Percentiles rank a stretch among this genome's conserved stretches.
These are phyloP conservation scores for Sebastes melanostomus DNA, from an alignment of 2,797 vertebrate species.

Conservation along the genomic window DNA sequence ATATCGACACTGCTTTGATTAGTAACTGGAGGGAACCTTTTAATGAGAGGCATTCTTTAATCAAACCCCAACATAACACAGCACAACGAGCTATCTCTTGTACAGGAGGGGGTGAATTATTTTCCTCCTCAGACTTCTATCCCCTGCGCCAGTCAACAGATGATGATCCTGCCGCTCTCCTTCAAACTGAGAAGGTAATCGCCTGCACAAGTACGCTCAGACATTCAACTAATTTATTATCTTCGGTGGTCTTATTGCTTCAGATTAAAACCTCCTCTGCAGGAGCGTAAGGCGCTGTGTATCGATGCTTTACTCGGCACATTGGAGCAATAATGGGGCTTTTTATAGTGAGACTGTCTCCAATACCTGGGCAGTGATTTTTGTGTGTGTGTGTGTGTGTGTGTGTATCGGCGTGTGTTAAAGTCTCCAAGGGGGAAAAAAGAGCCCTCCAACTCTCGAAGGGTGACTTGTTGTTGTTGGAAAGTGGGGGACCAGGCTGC, in stretches of 20 bases:
- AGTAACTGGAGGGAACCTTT: conserved; percentile 81
- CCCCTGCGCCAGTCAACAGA: conserved; percentile 57
- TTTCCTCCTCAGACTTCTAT: conserved; percentile 46
- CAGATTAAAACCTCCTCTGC: conserved; percentile 58
- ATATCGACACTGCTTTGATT: conserved; percentile 77
- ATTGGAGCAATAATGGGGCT: conserved; percentile 37
- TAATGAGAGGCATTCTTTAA: conserved; percentile 81
- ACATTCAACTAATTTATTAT: conserved; percentile 49
- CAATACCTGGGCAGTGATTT: conserved; percentile 35
- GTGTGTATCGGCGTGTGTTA: background rate
- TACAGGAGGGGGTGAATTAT: conserved; percentile 35
- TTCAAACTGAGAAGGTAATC: conserved; percentile 61
- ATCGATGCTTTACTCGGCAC: conserved; percentile 43
- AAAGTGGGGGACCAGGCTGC: conserved; percentile 3
- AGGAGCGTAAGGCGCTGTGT: conserved; percentile 32
- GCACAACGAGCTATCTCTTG: conserved; percentile 48
- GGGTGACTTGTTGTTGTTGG: conserved; percentile 43
- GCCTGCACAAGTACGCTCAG: conserved; percentile 40
- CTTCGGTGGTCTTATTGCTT: conserved; percentile 38
- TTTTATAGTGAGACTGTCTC: conserved; percentile 33
- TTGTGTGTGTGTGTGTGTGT: conserved; percentile 23
- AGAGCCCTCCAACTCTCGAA: conserved; percentile 3
- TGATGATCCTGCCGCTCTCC: conserved; percentile 49
- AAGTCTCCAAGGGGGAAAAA: conserved; percentile 18
- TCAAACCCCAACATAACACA: conserved; percentile 75